Evolutionary conservation across 2,888 invertebrate species (phyloP).

Genomic region (Thysanoteuthis rhombus): DNA sequence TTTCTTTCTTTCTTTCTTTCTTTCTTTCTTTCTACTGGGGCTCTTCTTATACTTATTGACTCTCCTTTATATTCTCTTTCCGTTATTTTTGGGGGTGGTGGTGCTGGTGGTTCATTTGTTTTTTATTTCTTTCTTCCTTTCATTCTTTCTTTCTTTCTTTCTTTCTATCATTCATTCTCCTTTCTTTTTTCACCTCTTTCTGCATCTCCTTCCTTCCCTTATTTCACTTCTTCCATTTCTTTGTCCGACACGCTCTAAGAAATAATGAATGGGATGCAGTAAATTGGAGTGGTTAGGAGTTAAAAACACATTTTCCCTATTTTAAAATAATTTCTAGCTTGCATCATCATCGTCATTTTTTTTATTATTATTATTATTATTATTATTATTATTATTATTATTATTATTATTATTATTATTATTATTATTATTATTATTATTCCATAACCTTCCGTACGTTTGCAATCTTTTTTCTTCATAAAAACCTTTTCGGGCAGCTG

Average conservation of each 20-base stretch:
- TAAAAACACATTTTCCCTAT: neutral
- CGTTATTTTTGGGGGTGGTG: too few relatives aligned
- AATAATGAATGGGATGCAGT: neutral
- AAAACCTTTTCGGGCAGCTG: neutral
- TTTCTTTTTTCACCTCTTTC: neutral
- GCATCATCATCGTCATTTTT: neutral
- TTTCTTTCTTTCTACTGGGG: neutral
- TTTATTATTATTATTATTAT: neutral
- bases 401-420: neutral
- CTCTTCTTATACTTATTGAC: too few relatives aligned
- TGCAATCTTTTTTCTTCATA: neutral
- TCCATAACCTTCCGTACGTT: neutral
- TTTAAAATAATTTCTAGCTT: too few relatives aligned
- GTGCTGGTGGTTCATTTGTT: too few relatives aligned
- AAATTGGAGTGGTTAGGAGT: neutral
- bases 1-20: neutral
- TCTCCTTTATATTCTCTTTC: neutral
- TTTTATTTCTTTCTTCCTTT: neutral
- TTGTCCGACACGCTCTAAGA: neutral
- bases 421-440: conserved; percentile 12
- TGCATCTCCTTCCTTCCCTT: neutral
- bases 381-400: neutral
- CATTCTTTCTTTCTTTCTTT: neutral
- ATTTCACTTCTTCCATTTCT: neutral
- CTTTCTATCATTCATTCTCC: neutral